Evolutionary conservation across 2,888 invertebrate species (phyloP), one percentile per base, ranked within the genome.

Genomic region (Acanthosoma haemorrhoidale): DNA sequence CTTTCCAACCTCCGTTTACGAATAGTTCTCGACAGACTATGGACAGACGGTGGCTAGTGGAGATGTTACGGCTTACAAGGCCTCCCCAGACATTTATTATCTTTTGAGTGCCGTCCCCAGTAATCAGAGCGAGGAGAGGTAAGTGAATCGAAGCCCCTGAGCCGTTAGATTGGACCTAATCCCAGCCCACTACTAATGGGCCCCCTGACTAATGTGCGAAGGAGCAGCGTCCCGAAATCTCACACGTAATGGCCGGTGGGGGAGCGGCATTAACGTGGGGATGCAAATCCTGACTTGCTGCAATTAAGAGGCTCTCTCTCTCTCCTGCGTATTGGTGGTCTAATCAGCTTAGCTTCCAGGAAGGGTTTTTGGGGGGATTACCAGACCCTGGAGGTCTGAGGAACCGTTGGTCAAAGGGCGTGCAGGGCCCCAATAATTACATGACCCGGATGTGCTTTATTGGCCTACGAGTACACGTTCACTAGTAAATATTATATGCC

Each of bases 231-330:
- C n/a, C n/a, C n/a, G n/a, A n/a, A n/a, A n/a, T n/a, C 51, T 51
- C 51, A 51, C 51, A 51, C 51, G 51, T 51, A 51, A n/a, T 25
- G 51, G 51, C 51, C 51, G 51, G 11, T 25, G 51, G 25, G 51
- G 51, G 51, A 51, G 16, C n/a, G 29, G 32, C 32, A 32, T 32
- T 32, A 32, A 9, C 25, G 29, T 29, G 34, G n/a, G 64, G 64
- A 64, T 64, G 64, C 64, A 64, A 64, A 64, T 64, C 64, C 64
- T 64, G 64, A 64, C 64, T 64, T 64, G 39, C 39, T 34, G 64
- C 64, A 64, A 64, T 64, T 64, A 64, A 31, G 64, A 64, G 36
- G 18, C 59, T 59, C 31, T 34, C 59, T 59, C 34, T 11, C 25
- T 21, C 25, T 25, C 57, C 64, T 15, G 51, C 21, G 51, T 64